These are phyloP conservation scores for Ptychoptera contaminata DNA, from an alignment of 2,888 invertebrate genomes.

Conservation along the genomic window DNA sequence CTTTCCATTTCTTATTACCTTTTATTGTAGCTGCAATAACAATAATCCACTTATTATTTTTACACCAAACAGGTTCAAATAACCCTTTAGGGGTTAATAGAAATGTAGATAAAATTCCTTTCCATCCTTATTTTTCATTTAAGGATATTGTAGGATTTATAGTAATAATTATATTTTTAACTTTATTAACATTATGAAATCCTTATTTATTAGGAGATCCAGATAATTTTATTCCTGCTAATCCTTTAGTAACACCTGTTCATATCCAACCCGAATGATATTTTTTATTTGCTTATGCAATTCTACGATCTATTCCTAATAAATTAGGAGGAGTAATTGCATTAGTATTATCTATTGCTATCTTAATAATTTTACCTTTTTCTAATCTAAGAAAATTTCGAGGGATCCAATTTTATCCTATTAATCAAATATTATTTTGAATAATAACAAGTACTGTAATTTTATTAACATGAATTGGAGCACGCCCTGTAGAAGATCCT, in stretches of 20 bases:
- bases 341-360: slow-evolving; percentile 40
- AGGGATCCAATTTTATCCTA: slow-evolving; percentile 39
- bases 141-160: slow-evolving; percentile 49
- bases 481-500: slow-evolving; percentile 49
- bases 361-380: slow-evolving; percentile 46
- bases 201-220: slow-evolving; percentile 50
- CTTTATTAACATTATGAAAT: slow-evolving; percentile 34
- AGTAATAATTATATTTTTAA: slow-evolving; percentile 36
- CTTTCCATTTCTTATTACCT: slow-evolving; percentile 56
- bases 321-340: slow-evolving; percentile 54
- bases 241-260: slow-evolving; percentile 39
- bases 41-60: slow-evolving; percentile 45
- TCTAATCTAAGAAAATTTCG: slow-evolving; percentile 38
- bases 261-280: slow-evolving; percentile 79
- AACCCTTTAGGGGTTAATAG: slow-evolving; percentile 49
- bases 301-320: slow-evolving; percentile 64
- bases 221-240: slow-evolving; percentile 51
- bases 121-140: slow-evolving; percentile 46
- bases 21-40: slow-evolving; percentile 46
- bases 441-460: slow-evolving; percentile 33
- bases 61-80: slow-evolving; percentile 52
- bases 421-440: slow-evolving; percentile 42
- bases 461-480: slow-evolving; percentile 55
- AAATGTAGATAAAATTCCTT: slow-evolving; percentile 50
- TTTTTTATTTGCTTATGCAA: slow-evolving; percentile 68